These are phyloP conservation scores for Spizella passerina DNA, from an alignment of 2,797 vertebrate species.

Conservation along the genomic window DNA sequence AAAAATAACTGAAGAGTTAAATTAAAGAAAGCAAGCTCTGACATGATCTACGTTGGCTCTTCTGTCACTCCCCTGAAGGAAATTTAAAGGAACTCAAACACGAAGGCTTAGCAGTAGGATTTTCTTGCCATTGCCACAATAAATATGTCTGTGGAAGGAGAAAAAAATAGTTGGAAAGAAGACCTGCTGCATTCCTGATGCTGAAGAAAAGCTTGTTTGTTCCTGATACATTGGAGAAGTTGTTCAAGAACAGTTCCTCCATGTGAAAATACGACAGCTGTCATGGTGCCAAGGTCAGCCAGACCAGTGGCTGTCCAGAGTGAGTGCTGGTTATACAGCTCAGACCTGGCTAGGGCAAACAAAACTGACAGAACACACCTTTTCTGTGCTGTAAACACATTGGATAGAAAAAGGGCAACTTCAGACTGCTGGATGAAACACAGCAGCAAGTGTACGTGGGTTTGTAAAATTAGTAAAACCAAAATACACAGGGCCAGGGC, in stretches of 20 bases:
- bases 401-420: background rate
- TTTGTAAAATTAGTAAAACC: slow-evolving; percentile 24
- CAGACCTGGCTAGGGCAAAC: slow-evolving; percentile 4
- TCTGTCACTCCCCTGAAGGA: background rate
- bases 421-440: background rate
- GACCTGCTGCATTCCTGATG: slow-evolving; percentile 62
- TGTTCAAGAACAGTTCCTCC: slow-evolving; percentile 71
- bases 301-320: slow-evolving; percentile 32
- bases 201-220: slow-evolving; percentile 69
- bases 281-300: slow-evolving; percentile 58
- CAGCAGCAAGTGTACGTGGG: background rate
- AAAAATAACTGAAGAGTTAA: slow-evolving; percentile 38
- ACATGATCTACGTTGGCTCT: background rate
- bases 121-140: slow-evolving; percentile 40
- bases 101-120: slow-evolving; percentile 6
- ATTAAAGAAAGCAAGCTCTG: slow-evolving; percentile 31
- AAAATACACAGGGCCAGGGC: background rate
- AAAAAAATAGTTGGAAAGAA: slow-evolving; percentile 65
- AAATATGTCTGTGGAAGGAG: slow-evolving; percentile 54
- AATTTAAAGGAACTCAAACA: slow-evolving; percentile 20
- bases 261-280: slow-evolving; percentile 67
- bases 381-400: background rate
- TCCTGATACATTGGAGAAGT: slow-evolving; percentile 64
- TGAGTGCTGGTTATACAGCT: slow-evolving; percentile 19
- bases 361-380: background rate